phyloP scores from a whole-genome alignment of 2,797 vertebrate species.

The Florisuga fusca region DNA sequence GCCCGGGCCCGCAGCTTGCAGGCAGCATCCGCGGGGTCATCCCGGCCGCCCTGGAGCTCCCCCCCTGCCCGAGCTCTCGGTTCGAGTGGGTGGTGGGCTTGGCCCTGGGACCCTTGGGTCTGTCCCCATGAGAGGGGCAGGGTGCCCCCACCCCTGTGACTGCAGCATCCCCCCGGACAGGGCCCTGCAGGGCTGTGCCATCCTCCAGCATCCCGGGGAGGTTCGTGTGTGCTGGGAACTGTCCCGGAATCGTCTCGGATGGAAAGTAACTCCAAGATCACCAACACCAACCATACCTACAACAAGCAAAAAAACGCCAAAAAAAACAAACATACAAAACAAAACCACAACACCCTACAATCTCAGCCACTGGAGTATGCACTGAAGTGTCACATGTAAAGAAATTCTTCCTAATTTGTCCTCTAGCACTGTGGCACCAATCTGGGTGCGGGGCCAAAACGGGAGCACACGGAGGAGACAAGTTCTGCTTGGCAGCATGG shows the following conservation, averaged over 20 bases:
- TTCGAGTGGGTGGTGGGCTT: rapidly evolving
- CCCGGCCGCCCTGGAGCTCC: background rate
- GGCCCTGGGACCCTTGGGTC: too few relatives aligned
- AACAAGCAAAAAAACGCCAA: too few relatives aligned
- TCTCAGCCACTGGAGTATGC: too few relatives aligned
- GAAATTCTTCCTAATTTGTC: background rate
- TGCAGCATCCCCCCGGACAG: too few relatives aligned
- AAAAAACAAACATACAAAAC: too few relatives aligned
- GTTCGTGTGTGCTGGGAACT: rapidly evolving
- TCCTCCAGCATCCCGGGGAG: rapidly evolving
- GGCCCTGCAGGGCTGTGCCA: rapidly evolving
- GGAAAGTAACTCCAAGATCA: too few relatives aligned
- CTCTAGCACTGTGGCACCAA: background rate
- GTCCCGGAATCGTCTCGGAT: too few relatives aligned
- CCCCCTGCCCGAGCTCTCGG: rapidly evolving
- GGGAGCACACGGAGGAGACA: background rate
- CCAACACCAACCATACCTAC: too few relatives aligned
- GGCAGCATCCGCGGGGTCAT: background rate
- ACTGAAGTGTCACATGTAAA: too few relatives aligned
- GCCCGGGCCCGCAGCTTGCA: background rate
- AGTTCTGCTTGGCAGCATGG: rapidly evolving
- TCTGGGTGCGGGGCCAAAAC: background rate
- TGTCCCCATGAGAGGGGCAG: too few relatives aligned
- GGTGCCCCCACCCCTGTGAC: too few relatives aligned
- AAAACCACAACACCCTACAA: too few relatives aligned